These are phyloP conservation scores for Andrena cerasifolii DNA, from an alignment of 1,140 invertebrate genomes.

Conservation along the genomic window DNA sequence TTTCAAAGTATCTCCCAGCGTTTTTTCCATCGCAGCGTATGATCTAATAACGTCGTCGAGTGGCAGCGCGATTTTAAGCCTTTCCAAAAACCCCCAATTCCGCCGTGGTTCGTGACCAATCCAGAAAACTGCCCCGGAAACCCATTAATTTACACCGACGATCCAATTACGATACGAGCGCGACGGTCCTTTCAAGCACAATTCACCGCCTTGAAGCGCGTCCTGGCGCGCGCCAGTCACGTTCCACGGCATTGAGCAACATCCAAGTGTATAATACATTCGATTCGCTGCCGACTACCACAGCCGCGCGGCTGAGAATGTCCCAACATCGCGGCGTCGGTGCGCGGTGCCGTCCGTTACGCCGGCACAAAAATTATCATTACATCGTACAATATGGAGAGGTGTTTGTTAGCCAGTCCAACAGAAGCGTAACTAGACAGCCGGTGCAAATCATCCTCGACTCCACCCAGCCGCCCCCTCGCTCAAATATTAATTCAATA, in stretches of 20 bases:
- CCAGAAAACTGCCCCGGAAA: not conserved
- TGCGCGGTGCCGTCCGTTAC: no score
- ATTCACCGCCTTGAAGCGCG: not conserved
- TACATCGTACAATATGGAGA: no score
- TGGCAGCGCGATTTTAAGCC: no score
- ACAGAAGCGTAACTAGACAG: slow-evolving; percentile 22
- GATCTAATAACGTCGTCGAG: no score
- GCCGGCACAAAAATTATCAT: no score
- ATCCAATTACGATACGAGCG: not conserved
- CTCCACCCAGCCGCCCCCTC: not conserved
- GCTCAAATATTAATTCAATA: slow-evolving; percentile 55
- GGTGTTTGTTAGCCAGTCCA: no score
- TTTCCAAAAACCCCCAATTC: not conserved
- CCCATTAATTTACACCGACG: slow-evolving; percentile 6
- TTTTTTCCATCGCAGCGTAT: no score
- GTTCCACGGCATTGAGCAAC: slow-evolving; percentile 17
- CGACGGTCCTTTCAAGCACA: slow-evolving; percentile 14
- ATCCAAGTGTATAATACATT: slow-evolving; percentile 27
- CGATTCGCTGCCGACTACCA: no score
- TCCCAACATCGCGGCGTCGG: no score
- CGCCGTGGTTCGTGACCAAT: no score
- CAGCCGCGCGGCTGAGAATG: no score
- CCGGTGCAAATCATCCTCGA: slow-evolving; percentile 6
- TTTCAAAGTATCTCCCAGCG: no score
- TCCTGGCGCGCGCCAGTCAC: slow-evolving; percentile 19